Evolutionary conservation across 2,113 vertebrate genomes (phyloP).

Genomic region (Oncorhynchus gorbuscha): DNA sequence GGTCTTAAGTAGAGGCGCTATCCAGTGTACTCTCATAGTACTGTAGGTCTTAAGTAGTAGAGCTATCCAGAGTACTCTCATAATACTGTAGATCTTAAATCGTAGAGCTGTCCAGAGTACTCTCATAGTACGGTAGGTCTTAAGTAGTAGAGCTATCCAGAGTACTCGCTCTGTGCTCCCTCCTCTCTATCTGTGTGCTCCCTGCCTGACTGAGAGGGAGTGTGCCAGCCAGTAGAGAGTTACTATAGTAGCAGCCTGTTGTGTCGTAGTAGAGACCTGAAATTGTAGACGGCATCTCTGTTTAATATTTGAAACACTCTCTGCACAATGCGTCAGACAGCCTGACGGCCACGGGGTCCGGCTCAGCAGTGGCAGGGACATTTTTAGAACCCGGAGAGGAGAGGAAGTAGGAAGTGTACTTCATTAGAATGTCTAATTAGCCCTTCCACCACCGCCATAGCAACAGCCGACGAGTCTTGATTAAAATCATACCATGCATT

Average conservation of each 20-base stretch:
- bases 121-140: too few species aligned
- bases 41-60: too few species aligned
- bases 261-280: slow-evolving; percentile 42
- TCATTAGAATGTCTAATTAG: slow-evolving; percentile 80
- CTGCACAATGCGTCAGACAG: slow-evolving; percentile 65
- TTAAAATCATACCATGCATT: slow-evolving; percentile 68
- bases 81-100: too few species aligned
- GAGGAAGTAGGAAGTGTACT: slow-evolving; percentile 63
- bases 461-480: slow-evolving; percentile 61
- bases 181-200: too few species aligned
- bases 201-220: not conserved
- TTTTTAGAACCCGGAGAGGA: slow-evolving; percentile 68
- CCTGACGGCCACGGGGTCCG: slow-evolving; percentile 61
- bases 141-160: too few species aligned
- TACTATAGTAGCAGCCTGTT: slow-evolving; percentile 35
- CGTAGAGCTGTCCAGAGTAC: too few species aligned
- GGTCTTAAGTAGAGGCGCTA: too few species aligned
- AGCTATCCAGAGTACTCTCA: too few species aligned
- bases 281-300: slow-evolving; percentile 69
- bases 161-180: too few species aligned
- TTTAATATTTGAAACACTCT: slow-evolving; percentile 77
- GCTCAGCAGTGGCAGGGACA: slow-evolving; percentile 55
- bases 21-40: too few species aligned
- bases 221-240: slow-evolving; percentile 24
- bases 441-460: slow-evolving; percentile 25